Base-by-base conservation (phyloP, 2,888 invertebrate species). In the Lepas anatifera region DNA sequence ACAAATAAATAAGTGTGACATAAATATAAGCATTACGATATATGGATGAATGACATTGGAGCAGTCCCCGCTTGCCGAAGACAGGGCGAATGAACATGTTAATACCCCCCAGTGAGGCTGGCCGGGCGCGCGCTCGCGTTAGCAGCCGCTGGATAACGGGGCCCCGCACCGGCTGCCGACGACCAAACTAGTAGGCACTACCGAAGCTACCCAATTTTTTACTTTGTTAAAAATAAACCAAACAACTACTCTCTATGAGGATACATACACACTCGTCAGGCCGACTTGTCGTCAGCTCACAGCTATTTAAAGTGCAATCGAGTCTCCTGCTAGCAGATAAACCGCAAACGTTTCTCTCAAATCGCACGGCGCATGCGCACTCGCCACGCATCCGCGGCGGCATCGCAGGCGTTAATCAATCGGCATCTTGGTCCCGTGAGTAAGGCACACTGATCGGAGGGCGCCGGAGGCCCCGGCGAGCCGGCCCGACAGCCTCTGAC, bases 1-100 rank as follows among this genome's bases (percentile, higher is more conserved):
- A 66, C 66, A 66, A 66, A 66, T 66, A 66, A 66, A 66, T 66
- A 66, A 66, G 39, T 66, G 39, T 64, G 37, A 66, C 41, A 66
- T 66, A 66, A 66, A 66, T 66, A 66, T 41, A 66, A 66, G 66
- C 37, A 66, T 41, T 66, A 66, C 37, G 39, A 66, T 41, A 66
- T 66, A 66, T 58, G 58, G 58, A 58, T 58, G 58, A 58, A 58
- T 58, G 58, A 58, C 58, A 58, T 58, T 58, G 58, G 58, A 58
- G 58, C 58, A 58, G 35, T 58, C 58, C 58, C 58, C 18, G 58
- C 58, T 58, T 7, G 58, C 58, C 58, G 58, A 58, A 58, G 58
- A 58, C 58, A 35, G 58, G 58, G 58, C 58, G 58, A 58, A 58
- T 58, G 58, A 58, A 35, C 22, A 58, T 58, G 58, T 58, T 58